Percentiles rank a stretch among this genome's conserved stretches.
Evolutionary conservation across 2,888 invertebrate genomes (phyloP).

Genomic region (Girardia tigrina): DNA sequence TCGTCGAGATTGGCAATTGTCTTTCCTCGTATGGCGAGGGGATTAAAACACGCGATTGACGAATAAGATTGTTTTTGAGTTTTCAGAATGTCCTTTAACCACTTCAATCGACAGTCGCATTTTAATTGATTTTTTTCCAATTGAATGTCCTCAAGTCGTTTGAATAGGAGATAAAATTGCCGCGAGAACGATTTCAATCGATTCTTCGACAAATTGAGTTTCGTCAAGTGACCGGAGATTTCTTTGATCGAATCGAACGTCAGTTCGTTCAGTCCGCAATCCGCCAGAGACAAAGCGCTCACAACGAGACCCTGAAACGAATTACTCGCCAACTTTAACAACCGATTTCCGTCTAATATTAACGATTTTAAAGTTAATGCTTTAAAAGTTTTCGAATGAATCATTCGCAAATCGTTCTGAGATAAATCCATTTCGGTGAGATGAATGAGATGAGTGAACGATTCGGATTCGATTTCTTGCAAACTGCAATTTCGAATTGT

Average conservation of each 20-base stretch:
- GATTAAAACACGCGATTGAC: not conserved
- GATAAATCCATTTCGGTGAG: not conserved
- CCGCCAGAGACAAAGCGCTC: not conserved
- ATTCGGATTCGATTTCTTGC: slow-evolving; percentile 1
- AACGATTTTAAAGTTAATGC: not conserved
- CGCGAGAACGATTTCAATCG: not conserved
- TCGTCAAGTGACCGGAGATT: not conserved
- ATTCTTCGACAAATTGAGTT: not conserved
- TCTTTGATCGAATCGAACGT: not conserved
- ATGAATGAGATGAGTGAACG: not conserved
- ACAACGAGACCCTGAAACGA: slow-evolving; percentile 21
- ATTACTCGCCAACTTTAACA: not conserved
- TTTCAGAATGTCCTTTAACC: not conserved
- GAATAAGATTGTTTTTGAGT: not conserved
- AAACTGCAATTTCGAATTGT: slow-evolving; percentile 20
- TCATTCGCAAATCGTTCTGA: not conserved
- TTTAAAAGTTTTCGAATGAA: not conserved
- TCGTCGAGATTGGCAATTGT: not conserved
- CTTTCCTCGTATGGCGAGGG: not conserved
- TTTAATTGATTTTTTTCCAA: not conserved
- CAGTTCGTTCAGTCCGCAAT: not conserved
- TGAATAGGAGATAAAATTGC: not conserved
- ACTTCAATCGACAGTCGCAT: not conserved
- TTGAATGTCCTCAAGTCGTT: not conserved
- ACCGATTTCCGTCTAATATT: not conserved